These are phyloP conservation scores for Zygothrica quintamaculata DNA, from an alignment of 2,888 invertebrate species.

Conservation along the genomic window DNA sequence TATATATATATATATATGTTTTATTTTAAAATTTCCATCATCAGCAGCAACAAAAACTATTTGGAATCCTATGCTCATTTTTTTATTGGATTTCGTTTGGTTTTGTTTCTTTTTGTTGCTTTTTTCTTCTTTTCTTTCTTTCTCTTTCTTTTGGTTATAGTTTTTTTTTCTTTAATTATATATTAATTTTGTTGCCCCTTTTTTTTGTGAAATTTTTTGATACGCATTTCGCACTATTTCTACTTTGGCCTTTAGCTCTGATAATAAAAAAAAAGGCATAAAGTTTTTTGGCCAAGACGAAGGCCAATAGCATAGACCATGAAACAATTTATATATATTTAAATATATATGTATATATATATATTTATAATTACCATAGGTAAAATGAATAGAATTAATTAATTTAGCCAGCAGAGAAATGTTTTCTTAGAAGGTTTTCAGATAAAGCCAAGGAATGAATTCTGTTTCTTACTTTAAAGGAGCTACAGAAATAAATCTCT, in stretches of 20 bases:
- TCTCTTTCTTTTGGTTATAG: not conserved
- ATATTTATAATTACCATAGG: too few relatives aligned
- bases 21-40: slow-evolving; percentile 30
- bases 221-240: slow-evolving; percentile 64
- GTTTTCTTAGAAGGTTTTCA: too few relatives aligned
- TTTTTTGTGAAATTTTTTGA: slow-evolving; percentile 35
- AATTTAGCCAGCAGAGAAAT: too few relatives aligned
- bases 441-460: too few relatives aligned
- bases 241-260: slow-evolving; percentile 37
- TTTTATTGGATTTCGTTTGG: slow-evolving; percentile 23
- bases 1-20: slow-evolving; percentile 11
- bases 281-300: slow-evolving; percentile 44
- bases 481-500: too few relatives aligned
- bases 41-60: slow-evolving; percentile 29
- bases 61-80: slow-evolving; percentile 32
- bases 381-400: too few relatives aligned
- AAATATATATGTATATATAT: too few relatives aligned
- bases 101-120: not conserved
- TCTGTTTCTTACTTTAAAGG: too few relatives aligned
- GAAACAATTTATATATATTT: slow-evolving; percentile 6
- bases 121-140: not conserved
- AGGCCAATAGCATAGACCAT: slow-evolving; percentile 39
- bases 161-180: slow-evolving; percentile 1
- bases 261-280: slow-evolving; percentile 57
- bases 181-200: not conserved